Base-by-base conservation (phyloP, 2,888 invertebrate species). In the Chydorus sphaericus region DNA sequence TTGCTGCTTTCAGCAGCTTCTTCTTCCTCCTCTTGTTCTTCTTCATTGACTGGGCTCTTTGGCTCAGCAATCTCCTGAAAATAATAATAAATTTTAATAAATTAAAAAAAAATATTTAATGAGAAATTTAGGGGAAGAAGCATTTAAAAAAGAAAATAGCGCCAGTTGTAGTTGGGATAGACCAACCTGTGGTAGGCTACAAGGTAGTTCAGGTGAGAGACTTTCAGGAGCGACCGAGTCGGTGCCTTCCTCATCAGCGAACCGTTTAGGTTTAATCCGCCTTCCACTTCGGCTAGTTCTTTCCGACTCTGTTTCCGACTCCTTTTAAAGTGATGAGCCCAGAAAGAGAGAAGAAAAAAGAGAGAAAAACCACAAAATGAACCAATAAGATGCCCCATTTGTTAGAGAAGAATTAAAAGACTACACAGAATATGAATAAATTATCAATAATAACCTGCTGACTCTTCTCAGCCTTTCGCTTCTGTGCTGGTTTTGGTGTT, bases 221-320 rank as follows among this genome's bases (percentile, higher is more conserved):
- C 16, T 39, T 20, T 44, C 44, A 26, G 20, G 44, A 44, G 44
- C 16, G 20, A 26, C 26, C 11, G 44, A 11, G 20, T 44, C 44
- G 44, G 26, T 20, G 7, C 4, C 51, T 11, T 65, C 64, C 28
- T 66, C 67, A 59, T 67, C 67, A 8, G 66, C 65, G 62, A 69
- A 70, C 55, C 68, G 65, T 58, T 71, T 83, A 0, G 82, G 82
- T 61, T 83, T 81, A 59, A 85, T 81, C 69, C 83, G 84, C 54
- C 85, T 75, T 0, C 84, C 83, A 63, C 83, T 82, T 57, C 83
- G 76, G 65, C 82, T 81, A 10, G 80, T 77, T 26, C 79, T 68
- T 65, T 81, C 76, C 4, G 16, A 23, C 23, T 51, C 51, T 16
- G 33, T 23, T 33, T 51, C 51, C 30, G 51, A 30, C 18, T 51